Evolutionary conservation across 2,797 vertebrate species (phyloP), one percentile per base, ranked within the genome.

Genomic region (Karalla daura): DNA sequence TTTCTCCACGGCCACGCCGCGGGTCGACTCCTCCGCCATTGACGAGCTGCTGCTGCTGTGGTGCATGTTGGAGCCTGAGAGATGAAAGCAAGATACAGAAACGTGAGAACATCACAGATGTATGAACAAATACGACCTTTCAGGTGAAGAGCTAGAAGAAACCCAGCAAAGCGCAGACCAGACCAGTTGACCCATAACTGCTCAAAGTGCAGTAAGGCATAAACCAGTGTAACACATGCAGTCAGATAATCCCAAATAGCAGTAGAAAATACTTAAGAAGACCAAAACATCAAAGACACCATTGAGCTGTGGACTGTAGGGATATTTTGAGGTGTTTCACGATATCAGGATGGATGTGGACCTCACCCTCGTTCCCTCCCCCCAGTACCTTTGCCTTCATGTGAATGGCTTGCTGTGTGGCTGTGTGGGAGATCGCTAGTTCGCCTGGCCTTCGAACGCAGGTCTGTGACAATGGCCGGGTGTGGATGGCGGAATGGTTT

Each of bases 1-100:
- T 83, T 98, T 99, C 78, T 98, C 97, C 72, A 96, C 96, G 0
- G 97, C 97, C 2, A 99, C 93, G 0, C 97, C 97, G 0, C 95
- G 92, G 6, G 92, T 90, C 0, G 93, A 78, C 32, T 98, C 96
- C 10, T 98, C 96, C 1, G 93, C 78, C 17, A 89, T 54, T 0
- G 92, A 77, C 0, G 94, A 90, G 81, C 89, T 86, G 85, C 92
- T 94, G 74, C 92, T 92, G 15, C 93, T 91, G 61, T 93, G 94
- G 73, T 96, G 95, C 91, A 97, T 94, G 88, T 87, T 94, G 0
- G 96, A 84, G 30, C 96, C 97, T 98, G 86, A 68, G 23, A 45
- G 33, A 63, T 7, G 7, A 76, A 25, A 84, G 18, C 74, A 41
- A 24, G n/a, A 51, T 47, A 35, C 4, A 35, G 5, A 27, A 28